A percentile compares a stretch with the other conserved stretches of the same genome.
Conservation (phyloP, 2,113 vertebrate genomes). For the Rattus norvegicus region GRCr8 NC_086019.1:189206501-189207000, state of each 20-base stretch:
- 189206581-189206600: not conserved
- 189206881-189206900: not conserved
- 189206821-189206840: not conserved
- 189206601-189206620: not conserved
- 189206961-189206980: not conserved
- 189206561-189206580: not conserved
- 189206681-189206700: not conserved
- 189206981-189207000: not conserved
- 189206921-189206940: not conserved
- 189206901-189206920: not conserved
- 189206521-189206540: not conserved
- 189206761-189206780: not conserved
- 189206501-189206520: conserved; percentile 12
- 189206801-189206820: not conserved
- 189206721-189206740: not conserved
- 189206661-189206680: not conserved
- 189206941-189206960: not conserved
- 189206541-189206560: not conserved
- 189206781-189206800: not conserved
- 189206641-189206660: not conserved
- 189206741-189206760: not conserved
- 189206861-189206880: not conserved
- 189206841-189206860: not conserved
- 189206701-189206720: not conserved
- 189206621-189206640: not conserved